Evolutionary conservation across 2,888 invertebrate species (phyloP).

Genomic region (Stomorhina lunata): DNA sequence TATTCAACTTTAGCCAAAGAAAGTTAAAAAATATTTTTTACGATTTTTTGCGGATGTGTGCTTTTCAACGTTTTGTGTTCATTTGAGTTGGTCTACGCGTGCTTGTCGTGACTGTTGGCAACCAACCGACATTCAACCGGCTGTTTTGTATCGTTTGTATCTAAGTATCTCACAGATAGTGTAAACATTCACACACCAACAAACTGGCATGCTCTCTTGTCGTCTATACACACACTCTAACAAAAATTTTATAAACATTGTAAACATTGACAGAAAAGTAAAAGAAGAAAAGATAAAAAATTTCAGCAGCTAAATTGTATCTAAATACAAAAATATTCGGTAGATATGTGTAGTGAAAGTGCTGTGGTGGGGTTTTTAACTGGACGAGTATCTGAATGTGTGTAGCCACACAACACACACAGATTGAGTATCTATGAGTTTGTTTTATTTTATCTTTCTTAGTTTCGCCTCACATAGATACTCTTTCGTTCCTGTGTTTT

Average conservation of each 20-base stretch:
- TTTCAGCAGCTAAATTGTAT: slow-evolving; percentile 17
- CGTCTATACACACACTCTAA: slow-evolving; percentile 9
- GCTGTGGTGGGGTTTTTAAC: neutral
- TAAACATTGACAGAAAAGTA: slow-evolving; percentile 32
- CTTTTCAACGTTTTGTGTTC: slow-evolving; percentile 81
- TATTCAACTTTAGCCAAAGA: slow-evolving; percentile 35
- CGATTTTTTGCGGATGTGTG: slow-evolving; percentile 79
- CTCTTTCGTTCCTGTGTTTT: neutral
- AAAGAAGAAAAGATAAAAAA: slow-evolving; percentile 19
- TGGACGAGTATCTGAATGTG: slow-evolving; percentile 28
- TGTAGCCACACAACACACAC: neutral
- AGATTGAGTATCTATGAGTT: slow-evolving; percentile 58
- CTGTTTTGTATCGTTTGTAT: slow-evolving; percentile 67
- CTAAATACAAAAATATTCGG: no score
- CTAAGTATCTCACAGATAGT: slow-evolving; percentile 75
- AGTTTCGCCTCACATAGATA: slow-evolving; percentile 38
- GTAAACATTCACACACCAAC: slow-evolving; percentile 44
- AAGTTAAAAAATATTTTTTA: slow-evolving; percentile 41
- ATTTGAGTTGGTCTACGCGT: slow-evolving; percentile 78
- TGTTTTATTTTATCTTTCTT: slow-evolving; percentile 49
- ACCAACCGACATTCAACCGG: slow-evolving; percentile 68
- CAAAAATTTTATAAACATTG: neutral
- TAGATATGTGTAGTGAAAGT: slow-evolving; percentile 60
- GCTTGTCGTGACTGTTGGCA: slow-evolving; percentile 72
- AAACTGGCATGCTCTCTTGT: neutral